Evolutionary conservation across 2,888 invertebrate species (phyloP).

Genomic region (Ochropleura leucogaster): DNA sequence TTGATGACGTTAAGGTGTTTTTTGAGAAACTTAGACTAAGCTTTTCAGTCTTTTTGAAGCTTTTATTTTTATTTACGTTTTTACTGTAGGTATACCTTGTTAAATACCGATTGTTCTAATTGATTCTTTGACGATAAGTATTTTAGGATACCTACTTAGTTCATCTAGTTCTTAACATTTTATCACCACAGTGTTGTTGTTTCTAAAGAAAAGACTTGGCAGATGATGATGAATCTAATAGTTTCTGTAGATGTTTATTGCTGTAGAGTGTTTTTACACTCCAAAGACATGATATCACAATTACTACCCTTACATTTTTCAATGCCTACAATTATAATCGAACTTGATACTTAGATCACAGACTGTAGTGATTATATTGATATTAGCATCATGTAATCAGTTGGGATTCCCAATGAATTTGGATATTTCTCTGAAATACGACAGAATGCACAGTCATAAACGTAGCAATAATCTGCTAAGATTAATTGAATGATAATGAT

Average conservation of each 20-base stretch:
- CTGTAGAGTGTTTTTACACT: neutral
- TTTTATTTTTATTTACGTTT: neutral
- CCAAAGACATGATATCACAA: neutral
- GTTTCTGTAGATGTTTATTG: neutral
- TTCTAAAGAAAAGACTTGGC: too few relatives aligned
- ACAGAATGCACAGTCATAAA: constrained; percentile 35
- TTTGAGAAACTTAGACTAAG: neutral
- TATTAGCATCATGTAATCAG: constrained; percentile 14
- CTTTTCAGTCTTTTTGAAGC: neutral
- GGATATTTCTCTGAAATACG: constrained; percentile 37
- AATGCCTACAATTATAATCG: neutral
- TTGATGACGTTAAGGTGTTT: neutral
- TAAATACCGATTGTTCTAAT: neutral
- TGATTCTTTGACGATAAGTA: neutral
- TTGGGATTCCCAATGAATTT: constrained; percentile 1
- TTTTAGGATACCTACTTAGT: neutral
- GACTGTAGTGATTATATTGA: constrained; percentile 4
- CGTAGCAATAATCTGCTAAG: constrained; percentile 57
- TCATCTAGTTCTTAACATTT: neutral
- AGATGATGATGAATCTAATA: too few relatives aligned
- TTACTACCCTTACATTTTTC: neutral
- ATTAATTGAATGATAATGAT: constrained; percentile 62
- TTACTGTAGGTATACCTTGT: neutral
- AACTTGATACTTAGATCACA: neutral
- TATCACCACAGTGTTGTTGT: neutral